These are phyloP conservation scores for Scaptomyza montana DNA, from an alignment of 1,140 invertebrate genomes.

Conservation along the genomic window DNA sequence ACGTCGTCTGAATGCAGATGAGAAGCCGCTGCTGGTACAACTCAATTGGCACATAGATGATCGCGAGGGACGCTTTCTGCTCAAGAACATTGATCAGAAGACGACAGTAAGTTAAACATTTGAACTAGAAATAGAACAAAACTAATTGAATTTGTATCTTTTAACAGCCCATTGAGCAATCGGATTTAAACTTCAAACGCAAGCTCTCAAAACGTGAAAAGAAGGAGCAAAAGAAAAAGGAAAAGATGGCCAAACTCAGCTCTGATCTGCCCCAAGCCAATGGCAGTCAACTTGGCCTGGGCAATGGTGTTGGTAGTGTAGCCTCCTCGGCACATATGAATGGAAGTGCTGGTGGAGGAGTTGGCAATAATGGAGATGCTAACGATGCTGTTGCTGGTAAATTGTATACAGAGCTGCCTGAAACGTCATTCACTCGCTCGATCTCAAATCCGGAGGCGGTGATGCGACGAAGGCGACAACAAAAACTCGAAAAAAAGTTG, in stretches of 20 bases:
- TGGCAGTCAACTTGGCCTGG: conserved; percentile 81
- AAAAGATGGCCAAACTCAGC: conserved; percentile 94
- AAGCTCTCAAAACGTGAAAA: conserved; percentile 99
- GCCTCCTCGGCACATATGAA: conserved; percentile 78
- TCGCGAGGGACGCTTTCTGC: conserved; percentile 97
- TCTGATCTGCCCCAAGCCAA: conserved; percentile 87
- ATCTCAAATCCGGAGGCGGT: conserved; percentile 99
- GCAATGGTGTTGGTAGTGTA: conserved; percentile 57
- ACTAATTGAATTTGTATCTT: background rate
- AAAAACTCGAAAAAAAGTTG: conserved; percentile 98
- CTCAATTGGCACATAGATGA: conserved; percentile 99
- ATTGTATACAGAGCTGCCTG: conserved; percentile 97
- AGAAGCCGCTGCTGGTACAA: conserved; percentile 98
- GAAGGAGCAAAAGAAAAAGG: conserved; percentile 98
- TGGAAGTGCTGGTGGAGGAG: conserved; percentile 49
- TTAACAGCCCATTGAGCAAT: conserved; percentile 77
- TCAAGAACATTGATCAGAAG: conserved; percentile 94
- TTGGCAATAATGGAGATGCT: conserved; percentile 36
- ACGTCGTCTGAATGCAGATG: conserved; percentile 93
- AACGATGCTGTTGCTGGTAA: conserved; percentile 91
- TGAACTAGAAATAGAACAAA: background rate
- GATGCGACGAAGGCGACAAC: conserved; percentile 97
- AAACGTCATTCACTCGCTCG: conserved; percentile 98
- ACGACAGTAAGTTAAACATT: conserved; percentile 85
- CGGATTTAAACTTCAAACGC: conserved; percentile 87